Evolutionary conservation across 2,113 vertebrate species (phyloP), one percentile per base, ranked within the genome.

Genomic region (Neofelis nebulosa): DNA sequence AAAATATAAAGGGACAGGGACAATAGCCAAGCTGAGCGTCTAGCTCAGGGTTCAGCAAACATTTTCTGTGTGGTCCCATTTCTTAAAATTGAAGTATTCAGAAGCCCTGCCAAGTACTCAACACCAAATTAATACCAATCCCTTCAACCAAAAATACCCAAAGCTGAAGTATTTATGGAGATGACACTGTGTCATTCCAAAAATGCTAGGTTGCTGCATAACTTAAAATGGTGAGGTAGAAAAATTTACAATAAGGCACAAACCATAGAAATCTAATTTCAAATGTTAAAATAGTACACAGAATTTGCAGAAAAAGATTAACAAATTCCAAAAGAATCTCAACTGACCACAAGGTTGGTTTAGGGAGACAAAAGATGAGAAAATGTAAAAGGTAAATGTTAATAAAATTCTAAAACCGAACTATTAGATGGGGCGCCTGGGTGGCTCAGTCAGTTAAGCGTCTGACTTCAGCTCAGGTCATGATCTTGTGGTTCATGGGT

Each of bases 51-150:
- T 68, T 96, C 80, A 94, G 21, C 65, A 68, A 92, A 92, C 11
- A 0, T 65, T 88, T 94, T 76, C 82, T 91, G 27, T 76, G 16
- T 89, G 57, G 91, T 89, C 89, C 31, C 45, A 76, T 55, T 80
- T 88, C 74, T 38, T 85, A 95, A 93, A 82, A 80, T 57, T 79
- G 88, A 97, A 94, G 50, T n/a, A 94, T 93, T 74, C 36, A 78
- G 73, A 96, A 95, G 82, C 66, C 86, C 61, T 94, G 36, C 7
- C 50, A 93, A 98, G 57, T 80, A 95, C 14, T 5, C 79, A 89
- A 73, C 7, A 83, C 96, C 66, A 97, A 83, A 94, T 85, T 84
- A 89, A 92, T 81, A 93, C 25, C 23, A 91, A 81, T 80, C 36
- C 36, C 21, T 25, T 31, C 71, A 93, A 96, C 41, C 18, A 88